Evolutionary conservation across 64 coral and sea anemone species (phyloP), one percentile per base, ranked within the genome.

Genomic region (Porites lutea): DNA sequence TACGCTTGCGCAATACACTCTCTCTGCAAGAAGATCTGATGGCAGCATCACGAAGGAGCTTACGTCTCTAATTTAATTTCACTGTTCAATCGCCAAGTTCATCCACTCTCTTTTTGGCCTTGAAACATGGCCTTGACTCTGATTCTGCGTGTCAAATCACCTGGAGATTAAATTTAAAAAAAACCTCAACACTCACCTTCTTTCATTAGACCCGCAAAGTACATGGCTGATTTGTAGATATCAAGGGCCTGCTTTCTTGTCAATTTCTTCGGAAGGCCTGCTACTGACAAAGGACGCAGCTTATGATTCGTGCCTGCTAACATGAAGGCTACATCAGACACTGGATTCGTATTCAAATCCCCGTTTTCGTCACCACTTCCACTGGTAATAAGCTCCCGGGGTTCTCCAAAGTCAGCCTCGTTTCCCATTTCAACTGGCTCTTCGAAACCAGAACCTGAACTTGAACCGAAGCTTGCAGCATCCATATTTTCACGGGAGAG

Each of bases 211-310:
- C 81, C 81, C 69, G 81, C 81, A 11, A 84, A 84, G 63, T 84
- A 84, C 81, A 84, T 68, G 27, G 81, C 81, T 84, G 81, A 84
- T 84, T 84, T 84, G 46, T 84, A 84, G 48, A 84, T 84, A 84
- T 84, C 81, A 48, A 84, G 47, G 5, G 81, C 81, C 19, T 84
- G 81, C 65, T 84, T 43, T 5, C 81, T 49, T 9, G 81, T 84
- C 45, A 84, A 84, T 16, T 84, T 84, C 81, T 66, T 51, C 3
- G 81, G 81, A 0, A 84, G 81, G 14, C 81, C 81, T 22, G 81
- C 60, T 3, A n/a, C 47, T 84, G 81, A 60, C 67, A 84, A 69
- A n/a, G 62, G 23, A 23, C 23, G 81, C 15, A 63, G 81, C 46
- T n/a, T 84, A 52, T 83, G 45, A 18, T 84, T 65, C 61, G 81